Conservation (phyloP, 2,888 invertebrate genomes). For the Idaea biselata region DNA sequence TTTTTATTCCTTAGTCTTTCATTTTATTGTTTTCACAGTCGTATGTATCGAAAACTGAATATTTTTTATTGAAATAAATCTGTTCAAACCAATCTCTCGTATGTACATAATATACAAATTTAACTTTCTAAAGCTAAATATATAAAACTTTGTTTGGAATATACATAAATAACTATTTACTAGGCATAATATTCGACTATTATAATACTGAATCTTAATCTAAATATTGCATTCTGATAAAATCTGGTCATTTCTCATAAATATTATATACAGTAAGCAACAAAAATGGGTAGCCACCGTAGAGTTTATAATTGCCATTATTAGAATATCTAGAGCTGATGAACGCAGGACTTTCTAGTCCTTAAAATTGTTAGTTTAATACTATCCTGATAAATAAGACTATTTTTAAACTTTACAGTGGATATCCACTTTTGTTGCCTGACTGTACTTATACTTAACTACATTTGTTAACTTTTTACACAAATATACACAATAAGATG, state of each 20-base stretch:
- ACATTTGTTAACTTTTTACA: slow-evolving; percentile 61
- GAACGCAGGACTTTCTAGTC: too few relatives aligned
- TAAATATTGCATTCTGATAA: slow-evolving; percentile 80
- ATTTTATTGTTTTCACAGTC: background rate
- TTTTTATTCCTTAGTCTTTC: background rate
- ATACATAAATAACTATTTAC: slow-evolving; percentile 71
- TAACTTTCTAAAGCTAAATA: slow-evolving; percentile 37
- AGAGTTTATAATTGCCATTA: background rate
- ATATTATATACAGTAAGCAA: slow-evolving; percentile 34
- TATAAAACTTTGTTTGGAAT: slow-evolving; percentile 66
- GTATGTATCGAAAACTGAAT: slow-evolving; percentile 3
- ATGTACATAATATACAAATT: slow-evolving; percentile 65
- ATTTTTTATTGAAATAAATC: slow-evolving; percentile 4
- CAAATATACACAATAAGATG: slow-evolving; percentile 63
- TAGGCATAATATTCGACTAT: slow-evolving; percentile 67
- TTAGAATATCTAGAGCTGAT: too few relatives aligned
- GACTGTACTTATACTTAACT: slow-evolving; percentile 39
- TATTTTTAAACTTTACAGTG: background rate
- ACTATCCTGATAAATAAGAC: background rate
- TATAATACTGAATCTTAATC: slow-evolving; percentile 76
- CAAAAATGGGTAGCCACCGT: background rate
- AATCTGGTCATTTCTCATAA: slow-evolving; percentile 77
- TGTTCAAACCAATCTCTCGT: slow-evolving; percentile 40
- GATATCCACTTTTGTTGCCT: background rate
- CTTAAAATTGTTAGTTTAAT: too few relatives aligned